Percentiles rank a stretch among this genome's conserved stretches.
phyloP scores from a whole-genome alignment of 2,888 invertebrate genomes.

The Caenorhabditis afra region DNA sequence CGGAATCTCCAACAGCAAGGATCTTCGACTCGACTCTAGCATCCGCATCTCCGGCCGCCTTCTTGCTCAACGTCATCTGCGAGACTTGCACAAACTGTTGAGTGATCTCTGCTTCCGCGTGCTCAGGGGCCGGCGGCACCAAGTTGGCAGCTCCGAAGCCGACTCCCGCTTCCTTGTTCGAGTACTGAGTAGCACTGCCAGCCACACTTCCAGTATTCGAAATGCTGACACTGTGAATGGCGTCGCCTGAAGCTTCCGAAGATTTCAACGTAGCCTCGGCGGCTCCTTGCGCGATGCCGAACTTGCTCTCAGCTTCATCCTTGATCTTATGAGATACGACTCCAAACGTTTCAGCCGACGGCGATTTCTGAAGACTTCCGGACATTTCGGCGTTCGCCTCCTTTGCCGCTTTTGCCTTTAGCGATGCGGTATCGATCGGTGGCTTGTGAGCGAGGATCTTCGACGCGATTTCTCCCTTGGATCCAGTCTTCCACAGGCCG shows the following conservation, averaged over 20 bases:
- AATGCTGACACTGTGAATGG: slow-evolving; percentile 6
- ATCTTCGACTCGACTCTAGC: slow-evolving; percentile 23
- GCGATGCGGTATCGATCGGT: slow-evolving; percentile 29
- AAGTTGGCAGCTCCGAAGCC: slow-evolving; percentile 38
- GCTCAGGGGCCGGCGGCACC: slow-evolving; percentile 31
- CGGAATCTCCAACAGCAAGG: slow-evolving; percentile 16
- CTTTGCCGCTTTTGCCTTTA: slow-evolving; percentile 35
- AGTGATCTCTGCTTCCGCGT: slow-evolving; percentile 30
- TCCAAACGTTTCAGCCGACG: slow-evolving; percentile 31
- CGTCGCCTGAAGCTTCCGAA: slow-evolving; percentile 1
- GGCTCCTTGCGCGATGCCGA: slow-evolving; percentile 43
- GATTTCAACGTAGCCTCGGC: slow-evolving; percentile 19
- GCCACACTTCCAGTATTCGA: slow-evolving; percentile 25
- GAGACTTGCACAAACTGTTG: slow-evolving; percentile 15
- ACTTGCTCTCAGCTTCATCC: slow-evolving; percentile 36
- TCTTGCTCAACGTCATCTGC: slow-evolving; percentile 31
- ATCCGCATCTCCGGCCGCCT: slow-evolving; percentile 35
- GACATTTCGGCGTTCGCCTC: slow-evolving; percentile 29
- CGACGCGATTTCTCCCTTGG: slow-evolving; percentile 23
- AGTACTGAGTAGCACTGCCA: slow-evolving; percentile 39
- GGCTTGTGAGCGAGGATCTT: slow-evolving; percentile 44
- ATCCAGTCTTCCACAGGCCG: slow-evolving; percentile 42
- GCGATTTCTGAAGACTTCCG: slow-evolving; percentile 44
- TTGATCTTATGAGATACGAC: slow-evolving; percentile 14
- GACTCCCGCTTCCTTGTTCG: slow-evolving; percentile 43